Percentiles rank a stretch among this genome's conserved stretches.
These are phyloP conservation scores for Halocynthia roretzi DNA, from an alignment of 23 tunicate species.

Conservation along the genomic window DNA sequence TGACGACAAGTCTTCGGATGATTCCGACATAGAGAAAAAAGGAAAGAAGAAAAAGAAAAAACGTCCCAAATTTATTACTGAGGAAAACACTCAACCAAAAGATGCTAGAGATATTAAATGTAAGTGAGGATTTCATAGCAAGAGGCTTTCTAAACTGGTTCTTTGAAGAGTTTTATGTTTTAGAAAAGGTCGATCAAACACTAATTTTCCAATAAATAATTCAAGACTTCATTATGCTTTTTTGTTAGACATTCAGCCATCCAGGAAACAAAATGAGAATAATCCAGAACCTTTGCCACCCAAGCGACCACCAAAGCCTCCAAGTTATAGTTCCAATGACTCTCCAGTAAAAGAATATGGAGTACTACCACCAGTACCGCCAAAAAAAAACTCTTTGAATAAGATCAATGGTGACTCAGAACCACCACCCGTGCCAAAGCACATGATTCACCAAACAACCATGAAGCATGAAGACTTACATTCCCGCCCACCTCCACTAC, in stretches of 20 bases:
- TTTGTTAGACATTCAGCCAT: background rate
- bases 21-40: background rate
- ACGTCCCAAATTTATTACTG: background rate
- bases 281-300: background rate
- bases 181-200: too few species aligned
- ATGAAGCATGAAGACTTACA: conserved; percentile 18
- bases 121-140: background rate
- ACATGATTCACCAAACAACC: background rate
- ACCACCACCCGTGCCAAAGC: conserved; percentile 1
- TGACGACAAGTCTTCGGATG: background rate
- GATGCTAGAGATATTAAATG: background rate
- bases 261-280: background rate
- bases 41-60: background rate
- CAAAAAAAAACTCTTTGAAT: background rate
- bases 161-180: too few species aligned
- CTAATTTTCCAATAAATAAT: too few species aligned
- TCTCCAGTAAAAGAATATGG: background rate
- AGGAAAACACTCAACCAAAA: background rate
- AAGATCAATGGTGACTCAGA: background rate
- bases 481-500: conserved; percentile 22
- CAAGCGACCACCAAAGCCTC: conserved; percentile 23
- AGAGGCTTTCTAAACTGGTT: background rate
- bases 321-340: background rate
- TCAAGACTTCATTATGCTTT: too few species aligned
- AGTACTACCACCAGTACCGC: background rate